Conservation (phyloP, 1,140 invertebrate genomes). For the Drosophila nannoptera region DNA sequence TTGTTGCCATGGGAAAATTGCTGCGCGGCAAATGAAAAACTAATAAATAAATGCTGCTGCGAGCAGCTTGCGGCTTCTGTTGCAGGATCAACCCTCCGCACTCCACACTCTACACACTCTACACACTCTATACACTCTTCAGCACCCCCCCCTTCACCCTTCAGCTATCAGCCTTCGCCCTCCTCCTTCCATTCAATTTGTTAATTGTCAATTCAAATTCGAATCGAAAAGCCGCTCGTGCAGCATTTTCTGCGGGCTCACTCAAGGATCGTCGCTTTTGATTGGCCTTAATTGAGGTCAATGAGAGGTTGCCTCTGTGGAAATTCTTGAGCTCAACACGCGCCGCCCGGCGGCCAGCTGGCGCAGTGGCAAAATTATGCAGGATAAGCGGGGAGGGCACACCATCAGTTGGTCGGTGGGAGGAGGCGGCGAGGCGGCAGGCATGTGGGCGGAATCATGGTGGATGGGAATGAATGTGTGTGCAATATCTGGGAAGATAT, state of each 20-base stretch:
- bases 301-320: constrained; percentile 12
- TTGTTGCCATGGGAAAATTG: constrained; percentile 64
- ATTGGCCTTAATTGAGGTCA: constrained; percentile 61
- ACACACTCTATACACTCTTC: no score
- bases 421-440: not conserved
- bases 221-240: constrained; percentile 35
- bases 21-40: constrained; percentile 30
- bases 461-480: no score
- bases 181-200: not conserved
- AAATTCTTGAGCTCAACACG: constrained; percentile 48
- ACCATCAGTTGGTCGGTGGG: not conserved
- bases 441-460: constrained; percentile 54
- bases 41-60: constrained; percentile 30
- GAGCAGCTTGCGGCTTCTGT: not conserved
- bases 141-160: no score
- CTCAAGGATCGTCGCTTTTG: constrained; percentile 46
- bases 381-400: constrained; percentile 41
- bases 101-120: no score
- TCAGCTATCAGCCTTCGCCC: no score
- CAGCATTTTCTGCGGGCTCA: constrained; percentile 54
- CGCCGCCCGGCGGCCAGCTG: constrained; percentile 28
- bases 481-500: no score
- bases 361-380: constrained; percentile 48
- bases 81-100: constrained; percentile 53
- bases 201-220: constrained; percentile 50